These are phyloP conservation scores for Ypsolopha scabrella DNA, from an alignment of 2,888 invertebrate genomes.

Conservation along the genomic window DNA sequence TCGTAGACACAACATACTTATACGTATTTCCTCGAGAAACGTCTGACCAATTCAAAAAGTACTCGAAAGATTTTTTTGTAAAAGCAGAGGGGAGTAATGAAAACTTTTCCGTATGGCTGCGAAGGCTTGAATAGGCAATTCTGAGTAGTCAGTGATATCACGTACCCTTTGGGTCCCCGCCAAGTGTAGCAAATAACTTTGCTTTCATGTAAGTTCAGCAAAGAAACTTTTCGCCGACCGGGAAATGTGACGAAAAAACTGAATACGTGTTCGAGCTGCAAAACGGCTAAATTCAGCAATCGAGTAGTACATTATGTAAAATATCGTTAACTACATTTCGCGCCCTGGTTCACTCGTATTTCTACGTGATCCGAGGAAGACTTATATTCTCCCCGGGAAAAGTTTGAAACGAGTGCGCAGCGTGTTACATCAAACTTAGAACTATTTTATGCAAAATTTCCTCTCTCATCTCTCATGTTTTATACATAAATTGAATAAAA, in stretches of 20 bases:
- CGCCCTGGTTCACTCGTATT: no score
- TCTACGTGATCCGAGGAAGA: no score
- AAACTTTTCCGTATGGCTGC: conserved; percentile 35
- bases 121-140: conserved; percentile 54
- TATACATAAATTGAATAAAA: no score
- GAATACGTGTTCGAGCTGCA: conserved; percentile 3
- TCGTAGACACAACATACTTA: no score
- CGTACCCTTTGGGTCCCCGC: conserved; percentile 45
- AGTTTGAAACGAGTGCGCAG: no score
- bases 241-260: not conserved
- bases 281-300: not conserved
- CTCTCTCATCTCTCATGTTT: no score
- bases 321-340: no score
- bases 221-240: conserved; percentile 10
- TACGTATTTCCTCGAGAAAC: conserved; percentile 15
- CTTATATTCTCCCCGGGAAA: no score
- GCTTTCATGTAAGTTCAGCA: conserved; percentile 22
- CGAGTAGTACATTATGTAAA: no score
- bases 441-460: no score
- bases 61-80: conserved; percentile 21
- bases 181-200: conserved; percentile 35
- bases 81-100: conserved; percentile 17
- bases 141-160: conserved; percentile 45
- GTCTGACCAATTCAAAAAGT: conserved; percentile 19
- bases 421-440: no score